Evolutionary conservation across 2,888 invertebrate genomes (phyloP).

Genomic region (Apodemia zela): DNA sequence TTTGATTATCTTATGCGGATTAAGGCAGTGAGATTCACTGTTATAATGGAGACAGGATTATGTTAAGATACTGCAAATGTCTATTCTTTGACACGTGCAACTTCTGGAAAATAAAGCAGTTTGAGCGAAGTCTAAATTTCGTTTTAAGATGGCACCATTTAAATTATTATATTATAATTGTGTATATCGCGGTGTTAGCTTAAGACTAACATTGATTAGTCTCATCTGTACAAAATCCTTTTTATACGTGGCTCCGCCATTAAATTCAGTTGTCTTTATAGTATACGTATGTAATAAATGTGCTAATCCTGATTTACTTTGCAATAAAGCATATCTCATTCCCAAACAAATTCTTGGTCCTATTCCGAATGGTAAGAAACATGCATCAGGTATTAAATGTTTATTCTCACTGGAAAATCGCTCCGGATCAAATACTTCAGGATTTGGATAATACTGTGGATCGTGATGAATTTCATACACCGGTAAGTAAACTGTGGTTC

Average conservation of each 20-base stretch:
- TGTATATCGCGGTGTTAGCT: constrained; percentile 6
- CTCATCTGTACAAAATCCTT: constrained; percentile 16
- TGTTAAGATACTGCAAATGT: no score
- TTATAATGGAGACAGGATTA: no score
- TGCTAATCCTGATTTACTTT: constrained; percentile 39
- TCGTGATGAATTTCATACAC: constrained; percentile 60
- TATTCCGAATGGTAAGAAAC: constrained; percentile 65
- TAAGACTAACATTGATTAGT: constrained; percentile 10
- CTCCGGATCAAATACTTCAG: constrained; percentile 63
- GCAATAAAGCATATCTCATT: constrained; percentile 44
- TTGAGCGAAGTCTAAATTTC: no score
- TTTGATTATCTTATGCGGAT: no score
- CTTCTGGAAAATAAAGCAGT: no score
- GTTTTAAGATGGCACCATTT: no score
- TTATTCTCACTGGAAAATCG: constrained; percentile 46
- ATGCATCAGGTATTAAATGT: constrained; percentile 37
- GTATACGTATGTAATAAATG: constrained; percentile 44
- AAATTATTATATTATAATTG: constrained; percentile 1
- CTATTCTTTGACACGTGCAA: no score
- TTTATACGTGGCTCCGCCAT: constrained; percentile 37
- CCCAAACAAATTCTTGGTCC: constrained; percentile 68
- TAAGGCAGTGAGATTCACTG: no score
- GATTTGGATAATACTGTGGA: constrained; percentile 58
- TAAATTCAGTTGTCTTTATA: constrained; percentile 35
- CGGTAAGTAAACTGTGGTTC: constrained; percentile 47